Conservation (phyloP, 1,140 invertebrate species). For the Diabrotica virgifera region DNA sequence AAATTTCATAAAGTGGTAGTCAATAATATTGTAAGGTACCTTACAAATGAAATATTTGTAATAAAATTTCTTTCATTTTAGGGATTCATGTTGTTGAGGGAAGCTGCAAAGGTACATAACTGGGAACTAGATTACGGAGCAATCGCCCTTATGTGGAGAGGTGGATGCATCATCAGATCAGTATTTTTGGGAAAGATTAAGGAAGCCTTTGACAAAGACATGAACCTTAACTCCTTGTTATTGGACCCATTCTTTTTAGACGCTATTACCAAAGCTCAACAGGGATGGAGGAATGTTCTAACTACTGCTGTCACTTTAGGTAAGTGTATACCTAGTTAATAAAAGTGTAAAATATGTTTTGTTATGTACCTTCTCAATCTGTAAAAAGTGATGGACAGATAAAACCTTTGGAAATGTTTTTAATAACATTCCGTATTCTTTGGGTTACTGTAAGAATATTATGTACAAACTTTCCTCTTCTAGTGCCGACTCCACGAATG, state of each 20-base stretch:
- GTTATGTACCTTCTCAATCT: no score
- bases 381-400: no score
- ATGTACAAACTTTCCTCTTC: no score
- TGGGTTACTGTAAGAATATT: no score
- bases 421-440: no score
- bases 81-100: slow-evolving; percentile 93
- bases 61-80: background rate
- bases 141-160: slow-evolving; percentile 99
- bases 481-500: no score
- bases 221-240: slow-evolving; percentile 84
- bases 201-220: slow-evolving; percentile 90
- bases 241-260: slow-evolving; percentile 92
- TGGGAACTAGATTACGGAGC: slow-evolving; percentile 98
- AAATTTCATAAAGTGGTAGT: no score
- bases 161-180: slow-evolving; percentile 98
- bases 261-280: slow-evolving; percentile 77
- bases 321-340: slow-evolving; percentile 17
- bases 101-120: slow-evolving; percentile 85
- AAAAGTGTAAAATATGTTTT: no score
- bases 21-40: no score
- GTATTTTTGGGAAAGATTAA: slow-evolving; percentile 97
- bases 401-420: no score
- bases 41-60: no score
- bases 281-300: slow-evolving; percentile 67
- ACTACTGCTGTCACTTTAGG: slow-evolving; percentile 55